phyloP scores from a whole-genome alignment of 2,888 invertebrate species.

The Phortica magna region DNA sequence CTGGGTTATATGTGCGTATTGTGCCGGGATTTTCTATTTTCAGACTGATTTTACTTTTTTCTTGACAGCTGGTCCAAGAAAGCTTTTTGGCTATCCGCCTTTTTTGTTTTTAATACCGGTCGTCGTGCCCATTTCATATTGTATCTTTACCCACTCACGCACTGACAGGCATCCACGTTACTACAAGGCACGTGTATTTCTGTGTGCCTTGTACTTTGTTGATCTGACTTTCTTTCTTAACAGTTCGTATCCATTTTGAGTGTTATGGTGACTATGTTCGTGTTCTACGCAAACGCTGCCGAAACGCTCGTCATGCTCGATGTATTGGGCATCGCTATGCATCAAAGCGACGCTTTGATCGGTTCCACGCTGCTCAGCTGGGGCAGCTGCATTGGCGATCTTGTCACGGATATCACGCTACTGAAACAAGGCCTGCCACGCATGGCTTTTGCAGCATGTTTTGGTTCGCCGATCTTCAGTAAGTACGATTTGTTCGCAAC shows the following conservation, averaged over 20 bases:
- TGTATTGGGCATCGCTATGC: constrained; percentile 81
- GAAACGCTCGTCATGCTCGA: constrained; percentile 81
- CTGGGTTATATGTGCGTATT: not conserved
- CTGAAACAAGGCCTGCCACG: constrained; percentile 82
- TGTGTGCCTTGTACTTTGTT: not conserved
- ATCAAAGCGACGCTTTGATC: constrained; percentile 81
- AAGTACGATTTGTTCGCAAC: constrained; percentile 44
- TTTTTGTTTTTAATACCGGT: not conserved
- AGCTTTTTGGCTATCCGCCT: not conserved
- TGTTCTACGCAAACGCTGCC: constrained; percentile 82
- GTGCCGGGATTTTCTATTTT: not conserved
- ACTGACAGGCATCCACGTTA: not conserved
- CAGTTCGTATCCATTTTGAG: constrained; percentile 57
- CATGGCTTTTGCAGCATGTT: constrained; percentile 84
- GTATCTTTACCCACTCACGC: not conserved
- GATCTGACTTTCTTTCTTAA: not conserved
- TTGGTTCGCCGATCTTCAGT: constrained; percentile 85
- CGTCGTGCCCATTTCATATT: not conserved
- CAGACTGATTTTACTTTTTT: not conserved
- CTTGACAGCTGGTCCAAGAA: not conserved
- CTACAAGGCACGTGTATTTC: not conserved
- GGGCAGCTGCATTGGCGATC: constrained; percentile 81
- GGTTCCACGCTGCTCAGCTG: constrained; percentile 83
- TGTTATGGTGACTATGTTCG: constrained; percentile 77
- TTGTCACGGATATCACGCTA: constrained; percentile 81